Conservation (phyloP, 1,140 invertebrate genomes). For the Pemphigus obesinymphae region DNA sequence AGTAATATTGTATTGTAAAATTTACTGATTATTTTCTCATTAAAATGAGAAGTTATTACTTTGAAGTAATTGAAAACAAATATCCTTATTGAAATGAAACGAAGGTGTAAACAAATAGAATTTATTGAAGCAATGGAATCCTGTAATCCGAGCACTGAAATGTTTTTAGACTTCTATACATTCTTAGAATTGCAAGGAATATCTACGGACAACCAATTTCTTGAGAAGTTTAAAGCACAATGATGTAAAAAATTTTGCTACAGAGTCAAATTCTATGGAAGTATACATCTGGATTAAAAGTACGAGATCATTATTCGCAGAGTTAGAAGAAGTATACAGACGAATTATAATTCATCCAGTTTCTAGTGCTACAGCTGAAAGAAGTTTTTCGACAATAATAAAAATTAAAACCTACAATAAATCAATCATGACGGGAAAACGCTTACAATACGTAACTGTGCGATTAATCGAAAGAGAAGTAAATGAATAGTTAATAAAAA, state of each 20-base stretch:
- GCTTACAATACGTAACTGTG: neutral
- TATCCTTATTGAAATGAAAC: conserved; percentile 4
- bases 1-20: neutral
- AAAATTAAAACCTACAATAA: conserved; percentile 41
- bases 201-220: conserved; percentile 5
- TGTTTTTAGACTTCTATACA: conserved; percentile 7
- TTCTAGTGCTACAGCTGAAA: conserved; percentile 47
- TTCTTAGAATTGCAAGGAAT: neutral
- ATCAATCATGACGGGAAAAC: neutral
- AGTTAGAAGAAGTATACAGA: conserved; percentile 35
- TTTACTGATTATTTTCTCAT: neutral
- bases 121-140: neutral
- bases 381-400: conserved; percentile 46
- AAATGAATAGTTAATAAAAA: neutral
- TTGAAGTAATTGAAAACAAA: neutral
- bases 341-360: conserved; percentile 48
- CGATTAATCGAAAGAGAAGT: neutral
- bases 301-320: neutral
- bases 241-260: conserved; percentile 3
- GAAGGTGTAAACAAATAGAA: conserved; percentile 7
- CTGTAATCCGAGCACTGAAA: neutral
- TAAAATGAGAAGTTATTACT: neutral
- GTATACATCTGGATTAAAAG: neutral
- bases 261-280: conserved; percentile 4
- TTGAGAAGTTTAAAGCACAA: neutral